Percentiles rank a stretch among this genome's conserved stretches.
Evolutionary conservation across 2,797 vertebrate species (phyloP).

Genomic region (Florisuga fusca): DNA sequence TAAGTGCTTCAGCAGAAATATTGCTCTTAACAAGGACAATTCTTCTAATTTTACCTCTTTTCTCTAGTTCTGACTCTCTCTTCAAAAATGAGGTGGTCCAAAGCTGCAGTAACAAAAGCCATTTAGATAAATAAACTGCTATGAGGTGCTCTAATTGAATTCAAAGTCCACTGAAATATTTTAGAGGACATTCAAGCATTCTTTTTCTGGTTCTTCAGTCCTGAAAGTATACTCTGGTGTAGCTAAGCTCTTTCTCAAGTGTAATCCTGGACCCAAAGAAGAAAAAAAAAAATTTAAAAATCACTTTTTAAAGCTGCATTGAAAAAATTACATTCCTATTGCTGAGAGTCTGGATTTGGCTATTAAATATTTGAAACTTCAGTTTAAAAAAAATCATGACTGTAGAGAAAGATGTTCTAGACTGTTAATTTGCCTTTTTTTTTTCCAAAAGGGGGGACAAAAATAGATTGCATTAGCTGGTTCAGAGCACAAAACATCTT

Average conservation of each 20-base stretch:
- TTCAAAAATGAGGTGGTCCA: neutral
- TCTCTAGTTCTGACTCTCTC: neutral
- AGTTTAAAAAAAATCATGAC: neutral
- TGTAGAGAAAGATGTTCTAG: neutral
- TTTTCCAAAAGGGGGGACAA: neutral
- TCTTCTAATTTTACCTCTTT: neutral
- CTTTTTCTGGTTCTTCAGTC: neutral
- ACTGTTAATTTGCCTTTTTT: too few relatives aligned
- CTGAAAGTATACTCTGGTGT: neutral
- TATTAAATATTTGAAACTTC: neutral
- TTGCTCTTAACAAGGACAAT: too few relatives aligned
- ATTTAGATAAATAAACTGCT: neutral
- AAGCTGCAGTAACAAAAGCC: neutral
- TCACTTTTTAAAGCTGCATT: neutral
- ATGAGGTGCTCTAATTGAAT: neutral
- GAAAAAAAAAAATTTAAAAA: neutral
- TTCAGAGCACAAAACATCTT: neutral
- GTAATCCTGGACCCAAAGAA: neutral
- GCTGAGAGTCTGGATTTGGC: neutral
- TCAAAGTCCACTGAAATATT: neutral
- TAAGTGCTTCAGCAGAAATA: too few relatives aligned
- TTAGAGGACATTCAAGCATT: neutral
- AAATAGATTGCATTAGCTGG: neutral
- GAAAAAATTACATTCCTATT: neutral
- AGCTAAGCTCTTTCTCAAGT: neutral